Evolutionary conservation across 2,113 vertebrate genomes (phyloP), one percentile per base, ranked within the genome.

Genomic region (Marcusenius ussheri): DNA sequence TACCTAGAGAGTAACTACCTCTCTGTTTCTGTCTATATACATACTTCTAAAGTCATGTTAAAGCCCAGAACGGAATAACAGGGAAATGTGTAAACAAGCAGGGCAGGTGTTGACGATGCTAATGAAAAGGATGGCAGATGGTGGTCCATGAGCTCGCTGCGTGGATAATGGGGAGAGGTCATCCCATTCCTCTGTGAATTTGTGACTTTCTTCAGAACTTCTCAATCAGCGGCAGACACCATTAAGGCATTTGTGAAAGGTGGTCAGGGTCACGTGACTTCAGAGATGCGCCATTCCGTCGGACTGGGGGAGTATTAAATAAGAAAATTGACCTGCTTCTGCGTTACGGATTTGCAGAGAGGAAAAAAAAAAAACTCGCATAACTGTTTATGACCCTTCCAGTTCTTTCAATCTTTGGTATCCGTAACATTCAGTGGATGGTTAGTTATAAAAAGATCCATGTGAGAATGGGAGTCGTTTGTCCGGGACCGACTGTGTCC

Each of bases 51-150:
- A 90, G 90, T 89, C 91, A 91, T 89, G 90, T 91, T 89, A 89
- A 49, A 80, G 39, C 80, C 56, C 51, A 91, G 83, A 21, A 77
- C 24, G 70, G 83, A 87, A 74, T 87, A 90, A 93, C 93, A 97
- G 97, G 95, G 96, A 97, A 96, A 95, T 96, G 96, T 97, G 96
- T 96, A 97, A 97, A 98, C 97, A 99, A 97, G 97, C 96, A 98
- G 97, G 98, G 98, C 98, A 99, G 98, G 98, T 99, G 98, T 98
- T 98, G 97, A 97, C 95, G 97, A 99, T 98, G 98, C 97, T 99
- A 98, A 99, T 99, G 97, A 99, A 99, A 98, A 96, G 96, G 97
- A 98, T 98, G 98, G 98, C 98, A 99, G 98, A 99, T 99, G 98
- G 98, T 94, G 96, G 96, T 97, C 96, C 97, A 97, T 96, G 96